These are phyloP conservation scores for Ploceus nigricollis DNA, from an alignment of 2,113 vertebrate genomes.

Conservation along the genomic window DNA sequence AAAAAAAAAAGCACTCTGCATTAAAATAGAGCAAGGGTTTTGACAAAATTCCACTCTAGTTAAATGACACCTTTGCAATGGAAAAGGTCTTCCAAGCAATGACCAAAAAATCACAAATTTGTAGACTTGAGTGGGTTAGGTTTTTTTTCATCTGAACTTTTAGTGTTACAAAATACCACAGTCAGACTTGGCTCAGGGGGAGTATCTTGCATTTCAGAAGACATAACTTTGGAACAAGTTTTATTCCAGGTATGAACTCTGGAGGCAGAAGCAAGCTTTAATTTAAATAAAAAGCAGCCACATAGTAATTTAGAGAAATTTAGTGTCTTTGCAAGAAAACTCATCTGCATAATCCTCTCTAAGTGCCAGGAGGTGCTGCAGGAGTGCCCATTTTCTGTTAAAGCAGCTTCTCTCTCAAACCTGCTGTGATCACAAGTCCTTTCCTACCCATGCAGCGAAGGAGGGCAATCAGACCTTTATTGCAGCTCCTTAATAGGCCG, in stretches of 20 bases:
- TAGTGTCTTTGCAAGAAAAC: not conserved
- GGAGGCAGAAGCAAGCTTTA: not conserved
- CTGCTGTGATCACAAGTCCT: not conserved
- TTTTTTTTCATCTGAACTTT: not conserved
- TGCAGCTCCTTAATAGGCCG: not conserved
- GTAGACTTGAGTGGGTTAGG: not conserved
- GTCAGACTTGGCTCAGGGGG: not conserved
- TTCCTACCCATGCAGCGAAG: not conserved
- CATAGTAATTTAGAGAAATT: not conserved
- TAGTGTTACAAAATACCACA: not conserved
- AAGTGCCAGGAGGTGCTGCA: not conserved
- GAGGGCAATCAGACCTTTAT: not conserved
- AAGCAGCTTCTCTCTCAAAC: not conserved
- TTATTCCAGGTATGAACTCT: not conserved
- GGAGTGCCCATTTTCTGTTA: not conserved
- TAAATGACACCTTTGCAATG: not conserved
- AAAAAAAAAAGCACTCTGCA: not conserved
- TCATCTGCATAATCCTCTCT: not conserved
- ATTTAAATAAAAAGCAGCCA: not conserved
- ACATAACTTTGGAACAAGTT: not conserved
- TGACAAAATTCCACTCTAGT: not conserved
- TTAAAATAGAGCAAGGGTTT: not conserved
- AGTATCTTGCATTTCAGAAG: not conserved
- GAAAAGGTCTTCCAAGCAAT: not conserved
- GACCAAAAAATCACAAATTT: not conserved